phyloP scores from a whole-genome alignment of 2,888 invertebrate species.

The Rhimphoctona megacephalus region DNA sequence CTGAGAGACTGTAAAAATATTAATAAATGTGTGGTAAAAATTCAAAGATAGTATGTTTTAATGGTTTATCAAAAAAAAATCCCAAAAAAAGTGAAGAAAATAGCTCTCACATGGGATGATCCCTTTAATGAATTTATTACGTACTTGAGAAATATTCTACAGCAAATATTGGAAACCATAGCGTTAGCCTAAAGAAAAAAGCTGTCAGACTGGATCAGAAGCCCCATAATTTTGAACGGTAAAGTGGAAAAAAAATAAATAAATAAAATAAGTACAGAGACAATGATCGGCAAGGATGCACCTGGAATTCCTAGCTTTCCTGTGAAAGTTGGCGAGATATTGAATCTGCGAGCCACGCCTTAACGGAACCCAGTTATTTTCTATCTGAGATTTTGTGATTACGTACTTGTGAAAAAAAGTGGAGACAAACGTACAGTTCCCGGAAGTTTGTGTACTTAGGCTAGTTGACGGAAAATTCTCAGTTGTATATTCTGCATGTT shows the following conservation, averaged over 20 bases:
- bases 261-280: neutral
- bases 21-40: no score
- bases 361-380: constrained; percentile 24
- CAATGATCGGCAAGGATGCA: neutral
- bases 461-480: neutral
- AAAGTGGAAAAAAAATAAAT: constrained; percentile 2
- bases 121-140: no score
- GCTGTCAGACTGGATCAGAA: neutral
- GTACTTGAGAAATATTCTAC: no score
- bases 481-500: neutral
- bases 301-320: neutral
- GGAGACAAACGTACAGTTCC: constrained; percentile 3
- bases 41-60: no score
- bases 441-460: neutral
- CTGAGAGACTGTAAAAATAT: no score
- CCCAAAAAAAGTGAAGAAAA: no score
- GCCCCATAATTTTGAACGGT: neutral
- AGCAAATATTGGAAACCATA: neutral
- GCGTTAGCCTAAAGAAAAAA: constrained; percentile 4
- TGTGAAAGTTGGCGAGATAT: constrained; percentile 4
- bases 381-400: constrained; percentile 36
- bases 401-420: neutral
- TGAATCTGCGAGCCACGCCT: constrained; percentile 12
- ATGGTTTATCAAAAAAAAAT: no score
- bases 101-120: no score